Evolutionary conservation across 2,888 invertebrate genomes (phyloP).

Genomic region (Pammene aurita): DNA sequence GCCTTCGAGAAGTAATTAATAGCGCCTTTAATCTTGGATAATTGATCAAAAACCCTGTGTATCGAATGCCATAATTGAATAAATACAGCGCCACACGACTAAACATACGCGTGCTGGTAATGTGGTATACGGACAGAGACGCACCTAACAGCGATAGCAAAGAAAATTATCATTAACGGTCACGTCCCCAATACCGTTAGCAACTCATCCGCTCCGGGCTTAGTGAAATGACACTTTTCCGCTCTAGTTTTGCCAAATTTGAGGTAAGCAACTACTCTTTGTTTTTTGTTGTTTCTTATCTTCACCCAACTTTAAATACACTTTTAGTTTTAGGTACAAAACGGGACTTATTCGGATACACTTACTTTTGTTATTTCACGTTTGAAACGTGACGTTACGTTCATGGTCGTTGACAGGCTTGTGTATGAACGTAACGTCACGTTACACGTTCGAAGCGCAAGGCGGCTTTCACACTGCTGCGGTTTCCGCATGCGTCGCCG

Average conservation of each 20-base stretch:
- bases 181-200: constrained; percentile 36
- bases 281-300: constrained; percentile 24
- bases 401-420: no score
- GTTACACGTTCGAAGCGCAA: no score
- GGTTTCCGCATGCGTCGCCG: no score
- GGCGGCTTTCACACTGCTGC: no score
- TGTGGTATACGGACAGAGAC: background rate
- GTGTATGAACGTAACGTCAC: no score
- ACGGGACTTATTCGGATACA: no score
- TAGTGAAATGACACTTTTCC: constrained; percentile 37
- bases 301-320: background rate
- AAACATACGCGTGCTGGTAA: constrained; percentile 5
- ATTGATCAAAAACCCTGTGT: no score
- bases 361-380: no score
- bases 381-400: no score
- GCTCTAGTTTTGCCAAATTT: constrained; percentile 40
- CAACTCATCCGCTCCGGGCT: constrained; percentile 23
- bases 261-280: constrained; percentile 5
- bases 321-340: background rate
- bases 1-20: no score
- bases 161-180: constrained; percentile 39
- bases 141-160: constrained; percentile 16
- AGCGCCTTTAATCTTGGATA: background rate
- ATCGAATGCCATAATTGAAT: background rate
- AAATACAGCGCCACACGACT: background rate